Evolutionary conservation across 2,113 vertebrate genomes (phyloP), one percentile per base, ranked within the genome.

Genomic region (Periophthalmodon schlosseri): DNA sequence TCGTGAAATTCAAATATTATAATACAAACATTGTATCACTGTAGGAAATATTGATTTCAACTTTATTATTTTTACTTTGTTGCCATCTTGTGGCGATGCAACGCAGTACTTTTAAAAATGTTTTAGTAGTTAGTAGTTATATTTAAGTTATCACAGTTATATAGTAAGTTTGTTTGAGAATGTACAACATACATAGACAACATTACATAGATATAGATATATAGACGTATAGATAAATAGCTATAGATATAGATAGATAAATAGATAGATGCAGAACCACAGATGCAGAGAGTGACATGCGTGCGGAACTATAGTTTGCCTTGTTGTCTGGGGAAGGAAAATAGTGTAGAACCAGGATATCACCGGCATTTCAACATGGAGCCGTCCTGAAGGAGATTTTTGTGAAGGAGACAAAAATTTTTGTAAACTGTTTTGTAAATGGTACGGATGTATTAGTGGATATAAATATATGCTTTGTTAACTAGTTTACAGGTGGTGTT

Each of bases 381-480:
- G 24, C 44, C 69, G 67, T 58, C 78, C 87, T 0, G 13, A 11
- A 64, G 67, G 34, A 63, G 36, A 16, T 20, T 0, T 56, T 21
- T 72, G 3, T 92, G 90, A 92, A 94, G 91, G 93, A 92, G 91
- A 91, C 72, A 52, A 2, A 0, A 56, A 44, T 24, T 3, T n/a
- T 16, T 0, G 28, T 28, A 0, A 7, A 2, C n/a, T 2, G 24
- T 54, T 3, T 60, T 52, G 12, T 6, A 0, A 0, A 69, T 18
- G 57, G 74, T 84, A 5, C 2, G 63, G 21, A 10, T 12, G 2
- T 4, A 3, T 14, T 4, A 0, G 0, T 13, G 28, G 47, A 13
- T 6, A 9, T 16, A 18, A 2, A 16, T 33, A 16, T 33, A 28
- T 8, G 15, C 4, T 61, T 5, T 28, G 15, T 14, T 61, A 34